Conservation (phyloP, 1,140 invertebrate genomes). For the Sycophila sp. region DNA sequence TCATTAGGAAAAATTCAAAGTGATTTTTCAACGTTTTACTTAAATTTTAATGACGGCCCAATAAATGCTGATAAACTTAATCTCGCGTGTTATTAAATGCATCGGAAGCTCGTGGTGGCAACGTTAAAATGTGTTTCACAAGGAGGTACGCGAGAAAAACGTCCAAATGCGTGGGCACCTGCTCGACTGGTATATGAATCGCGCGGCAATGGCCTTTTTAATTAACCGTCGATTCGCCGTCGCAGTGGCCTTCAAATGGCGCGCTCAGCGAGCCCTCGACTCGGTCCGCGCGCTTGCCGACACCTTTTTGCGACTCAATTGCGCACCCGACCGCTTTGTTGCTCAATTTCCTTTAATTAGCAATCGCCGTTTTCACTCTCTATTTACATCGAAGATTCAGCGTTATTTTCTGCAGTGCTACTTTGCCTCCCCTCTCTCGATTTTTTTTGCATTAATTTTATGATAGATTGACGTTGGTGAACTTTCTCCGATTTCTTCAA, state of each 20-base stretch:
- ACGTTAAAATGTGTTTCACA: slow-evolving; percentile 13
- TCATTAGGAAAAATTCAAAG: too few relatives aligned
- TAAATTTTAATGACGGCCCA: neutral
- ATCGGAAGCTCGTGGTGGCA: neutral
- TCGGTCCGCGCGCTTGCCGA: neutral
- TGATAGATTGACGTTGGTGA: too few relatives aligned
- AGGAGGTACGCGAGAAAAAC: neutral
- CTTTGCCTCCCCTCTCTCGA: too few relatives aligned
- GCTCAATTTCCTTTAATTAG: too few relatives aligned
- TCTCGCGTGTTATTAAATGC: slow-evolving; percentile 4
- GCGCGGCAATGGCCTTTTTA: slow-evolving; percentile 5
- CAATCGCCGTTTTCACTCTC: too few relatives aligned
- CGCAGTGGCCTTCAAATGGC: neutral
- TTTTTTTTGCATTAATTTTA: too few relatives aligned
- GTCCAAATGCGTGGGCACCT: neutral
- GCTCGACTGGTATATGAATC: neutral
- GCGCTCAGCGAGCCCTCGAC: neutral
- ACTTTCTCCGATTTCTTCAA: too few relatives aligned
- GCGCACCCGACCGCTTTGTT: too few relatives aligned
- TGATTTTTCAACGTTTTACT: neutral
- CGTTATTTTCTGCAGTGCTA: too few relatives aligned
- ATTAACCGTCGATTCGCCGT: slow-evolving; percentile 11
- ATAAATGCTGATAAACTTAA: neutral
- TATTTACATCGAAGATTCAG: too few relatives aligned
- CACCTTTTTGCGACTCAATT: too few relatives aligned